These are phyloP conservation scores for Coremacera marginata DNA, from an alignment of 2,888 invertebrate species.

Conservation along the genomic window DNA sequence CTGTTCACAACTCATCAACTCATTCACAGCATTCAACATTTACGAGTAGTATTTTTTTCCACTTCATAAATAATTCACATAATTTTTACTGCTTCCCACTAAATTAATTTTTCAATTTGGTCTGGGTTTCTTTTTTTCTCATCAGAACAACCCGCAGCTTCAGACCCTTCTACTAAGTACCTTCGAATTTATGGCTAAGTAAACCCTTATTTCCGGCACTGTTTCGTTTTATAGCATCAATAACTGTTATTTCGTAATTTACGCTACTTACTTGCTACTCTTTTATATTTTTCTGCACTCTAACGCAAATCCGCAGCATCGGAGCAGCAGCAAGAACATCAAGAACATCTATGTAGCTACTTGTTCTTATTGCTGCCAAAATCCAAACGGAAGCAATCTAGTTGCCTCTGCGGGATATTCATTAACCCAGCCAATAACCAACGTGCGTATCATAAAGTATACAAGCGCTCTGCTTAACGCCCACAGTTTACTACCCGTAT, in stretches of 20 bases:
- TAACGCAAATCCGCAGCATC: background rate
- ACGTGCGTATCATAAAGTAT: constrained; percentile 26
- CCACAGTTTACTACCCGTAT: background rate
- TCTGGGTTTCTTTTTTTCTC: background rate
- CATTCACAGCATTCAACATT: too few species aligned
- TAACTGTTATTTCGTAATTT: constrained; percentile 31
- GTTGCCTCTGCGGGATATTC: constrained; percentile 26
- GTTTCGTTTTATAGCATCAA: constrained; percentile 25
- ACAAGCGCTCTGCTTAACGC: background rate
- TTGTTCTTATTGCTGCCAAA: background rate
- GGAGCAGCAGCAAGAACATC: constrained; percentile 5
- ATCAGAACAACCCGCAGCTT: background rate
- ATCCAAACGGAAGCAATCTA: constrained; percentile 6
- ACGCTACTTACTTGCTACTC: background rate
- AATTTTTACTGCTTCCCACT: background rate
- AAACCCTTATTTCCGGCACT: constrained; percentile 16
- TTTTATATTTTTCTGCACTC: background rate
- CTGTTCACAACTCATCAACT: too few species aligned
- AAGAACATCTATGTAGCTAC: background rate
- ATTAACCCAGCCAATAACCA: constrained; percentile 27
- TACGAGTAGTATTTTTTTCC: background rate
- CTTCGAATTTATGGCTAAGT: constrained; percentile 11
- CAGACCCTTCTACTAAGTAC: background rate
- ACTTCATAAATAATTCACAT: constrained; percentile 21
- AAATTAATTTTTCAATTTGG: constrained; percentile 28